Conservation (phyloP, 1,140 invertebrate genomes). For the Arctopsyche grandis region DNA sequence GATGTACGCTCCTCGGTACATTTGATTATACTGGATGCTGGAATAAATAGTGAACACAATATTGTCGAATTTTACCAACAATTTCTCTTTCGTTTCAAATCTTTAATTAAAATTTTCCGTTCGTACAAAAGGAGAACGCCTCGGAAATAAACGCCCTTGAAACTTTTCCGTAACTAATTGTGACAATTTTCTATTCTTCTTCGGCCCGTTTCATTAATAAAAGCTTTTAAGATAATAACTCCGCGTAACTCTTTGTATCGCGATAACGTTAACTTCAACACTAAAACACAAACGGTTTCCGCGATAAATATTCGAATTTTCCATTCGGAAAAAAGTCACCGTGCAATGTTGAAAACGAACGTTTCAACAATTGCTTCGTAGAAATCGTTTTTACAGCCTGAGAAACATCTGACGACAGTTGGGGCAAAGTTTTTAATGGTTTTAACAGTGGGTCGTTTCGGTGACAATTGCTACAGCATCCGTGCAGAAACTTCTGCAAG, state of each 20-base stretch:
- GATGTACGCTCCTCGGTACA: too few species aligned
- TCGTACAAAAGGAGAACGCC: conserved; percentile 2
- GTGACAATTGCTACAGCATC: not conserved
- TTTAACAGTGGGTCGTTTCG: not conserved
- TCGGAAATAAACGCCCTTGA: not conserved
- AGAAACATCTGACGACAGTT: not conserved
- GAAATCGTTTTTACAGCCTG: too few species aligned
- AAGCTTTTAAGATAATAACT: not conserved
- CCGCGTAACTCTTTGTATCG: not conserved
- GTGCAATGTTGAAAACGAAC: too few species aligned
- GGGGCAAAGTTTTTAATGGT: not conserved
- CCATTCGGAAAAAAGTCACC: not conserved
- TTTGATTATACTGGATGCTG: too few species aligned
- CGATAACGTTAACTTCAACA: not conserved
- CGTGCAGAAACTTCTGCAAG: not conserved
- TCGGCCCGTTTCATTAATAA: not conserved
- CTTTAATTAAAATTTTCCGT: conserved; percentile 22
- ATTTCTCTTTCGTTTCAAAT: not conserved
- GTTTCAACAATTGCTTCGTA: not conserved
- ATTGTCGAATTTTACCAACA: too few species aligned
- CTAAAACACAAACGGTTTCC: not conserved
- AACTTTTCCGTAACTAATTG: conserved; percentile 6
- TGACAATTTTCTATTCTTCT: not conserved
- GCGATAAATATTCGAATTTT: not conserved
- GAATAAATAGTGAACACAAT: too few species aligned